Evolutionary conservation across 2,888 invertebrate genomes (phyloP).

Genomic region (Cyrtodaria siliqua): DNA sequence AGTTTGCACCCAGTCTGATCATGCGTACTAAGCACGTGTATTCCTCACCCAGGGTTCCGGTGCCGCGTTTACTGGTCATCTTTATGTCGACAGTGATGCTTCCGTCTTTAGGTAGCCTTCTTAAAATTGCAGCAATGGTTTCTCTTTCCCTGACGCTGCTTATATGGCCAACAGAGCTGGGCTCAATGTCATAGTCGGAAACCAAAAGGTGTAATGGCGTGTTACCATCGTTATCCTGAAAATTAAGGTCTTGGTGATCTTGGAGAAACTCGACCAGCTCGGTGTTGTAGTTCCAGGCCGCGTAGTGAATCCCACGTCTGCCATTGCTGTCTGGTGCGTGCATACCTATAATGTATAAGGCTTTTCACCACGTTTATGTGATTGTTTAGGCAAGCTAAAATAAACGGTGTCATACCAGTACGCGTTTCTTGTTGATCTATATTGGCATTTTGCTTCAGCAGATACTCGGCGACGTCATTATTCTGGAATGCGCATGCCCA

Average conservation of each 20-base stretch:
- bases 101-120: constrained; percentile 8
- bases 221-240: constrained; percentile 40
- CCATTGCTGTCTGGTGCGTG: constrained; percentile 33
- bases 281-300: constrained; percentile 55
- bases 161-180: not conserved
- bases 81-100: constrained; percentile 27
- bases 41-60: constrained; percentile 20
- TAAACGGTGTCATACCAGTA: constrained; percentile 72
- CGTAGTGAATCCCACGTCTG: constrained; percentile 47
- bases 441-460: constrained; percentile 58
- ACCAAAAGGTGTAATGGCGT: constrained; percentile 51
- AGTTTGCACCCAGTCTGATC: constrained; percentile 50
- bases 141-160: constrained; percentile 10
- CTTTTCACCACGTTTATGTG: constrained; percentile 34
- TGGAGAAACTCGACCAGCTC: constrained; percentile 29
- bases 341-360: constrained; percentile 25
- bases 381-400: constrained; percentile 64
- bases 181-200: constrained; percentile 29
- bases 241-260: constrained; percentile 19
- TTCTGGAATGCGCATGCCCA: constrained; percentile 22
- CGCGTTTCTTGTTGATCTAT: constrained; percentile 65
- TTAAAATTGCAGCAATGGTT: constrained; percentile 2
- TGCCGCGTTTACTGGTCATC: constrained; percentile 24
- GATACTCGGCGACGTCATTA: constrained; percentile 11
- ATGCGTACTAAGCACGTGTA: constrained; percentile 40